phyloP scores from a whole-genome alignment of 2,113 vertebrate species.

The Entomyzon cyanotis region DNA sequence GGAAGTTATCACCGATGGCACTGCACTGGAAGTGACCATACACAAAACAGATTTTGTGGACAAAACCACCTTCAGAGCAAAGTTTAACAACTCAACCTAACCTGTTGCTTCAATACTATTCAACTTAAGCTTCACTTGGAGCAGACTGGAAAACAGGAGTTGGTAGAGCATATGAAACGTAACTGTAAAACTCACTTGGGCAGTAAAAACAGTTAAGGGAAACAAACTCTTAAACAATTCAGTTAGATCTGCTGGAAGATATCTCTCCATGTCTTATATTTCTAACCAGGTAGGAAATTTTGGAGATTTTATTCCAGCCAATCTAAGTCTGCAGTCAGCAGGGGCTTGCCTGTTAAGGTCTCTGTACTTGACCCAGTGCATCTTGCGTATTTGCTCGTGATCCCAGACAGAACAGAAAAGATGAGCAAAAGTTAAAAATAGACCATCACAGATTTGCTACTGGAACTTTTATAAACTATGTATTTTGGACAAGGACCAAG shows the following conservation, averaged over 20 bases:
- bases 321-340: background rate
- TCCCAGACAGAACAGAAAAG: conserved; percentile 7
- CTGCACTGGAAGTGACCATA: background rate
- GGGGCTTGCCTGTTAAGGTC: background rate
- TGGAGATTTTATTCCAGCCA: background rate
- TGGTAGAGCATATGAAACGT: background rate
- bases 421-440: conserved; percentile 37
- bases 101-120: background rate
- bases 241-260: background rate
- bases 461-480: background rate
- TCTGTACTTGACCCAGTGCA: background rate
- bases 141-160: background rate
- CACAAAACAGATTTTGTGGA: background rate
- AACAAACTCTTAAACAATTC: background rate
- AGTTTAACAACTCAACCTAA: background rate
- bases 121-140: background rate
- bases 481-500: background rate
- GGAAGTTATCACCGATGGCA: background rate
- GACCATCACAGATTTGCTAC: background rate
- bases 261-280: background rate
- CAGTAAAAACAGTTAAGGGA: background rate
- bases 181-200: background rate
- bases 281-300: background rate
- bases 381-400: background rate
- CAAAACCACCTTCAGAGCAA: background rate